These are phyloP conservation scores for Carcina quercana DNA, from an alignment of 2,888 invertebrate species.

Conservation along the genomic window DNA sequence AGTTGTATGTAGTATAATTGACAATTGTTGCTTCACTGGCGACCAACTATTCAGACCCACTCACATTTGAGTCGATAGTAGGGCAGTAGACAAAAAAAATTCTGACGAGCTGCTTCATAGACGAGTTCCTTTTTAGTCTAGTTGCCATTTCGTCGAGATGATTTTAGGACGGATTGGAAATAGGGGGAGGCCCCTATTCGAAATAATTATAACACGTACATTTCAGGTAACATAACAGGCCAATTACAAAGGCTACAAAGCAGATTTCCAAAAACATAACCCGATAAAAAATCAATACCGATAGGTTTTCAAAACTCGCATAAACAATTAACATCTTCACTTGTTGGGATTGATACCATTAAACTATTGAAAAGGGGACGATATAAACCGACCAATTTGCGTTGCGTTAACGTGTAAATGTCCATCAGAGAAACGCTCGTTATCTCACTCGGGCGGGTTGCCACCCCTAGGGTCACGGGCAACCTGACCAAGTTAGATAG, in stretches of 20 bases:
- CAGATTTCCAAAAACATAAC: conserved; percentile 31
- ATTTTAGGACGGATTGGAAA: no score
- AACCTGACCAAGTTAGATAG: conserved; percentile 45
- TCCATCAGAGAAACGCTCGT: conserved; percentile 17
- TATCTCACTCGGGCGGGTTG: conserved; percentile 31
- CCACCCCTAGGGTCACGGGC: conserved; percentile 32
- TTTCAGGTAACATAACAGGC: no score
- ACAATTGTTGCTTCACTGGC: no score
- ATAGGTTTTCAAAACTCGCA: conserved; percentile 25
- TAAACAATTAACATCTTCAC: conserved; percentile 35
- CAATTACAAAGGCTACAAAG: conserved; percentile 40
- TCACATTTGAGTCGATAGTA: no score
- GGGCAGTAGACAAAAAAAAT: no score
- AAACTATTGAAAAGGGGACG: conserved; percentile 32
- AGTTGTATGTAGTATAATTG: no score
- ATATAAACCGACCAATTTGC: conserved; percentile 35
- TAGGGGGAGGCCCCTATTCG: no score
- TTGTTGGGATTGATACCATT: conserved; percentile 30
- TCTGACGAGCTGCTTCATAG: no score
- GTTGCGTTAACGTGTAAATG: conserved; percentile 20
- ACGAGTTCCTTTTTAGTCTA: no score
- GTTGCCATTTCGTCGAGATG: no score
- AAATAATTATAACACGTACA: no score
- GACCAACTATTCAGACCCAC: no score
- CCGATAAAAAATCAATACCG: conserved; percentile 26